A percentile compares a stretch with the other conserved stretches of the same genome.
phyloP scores from a whole-genome alignment of 1,140 invertebrate genomes.

The Pseudomyrmex gracilis region DNA sequence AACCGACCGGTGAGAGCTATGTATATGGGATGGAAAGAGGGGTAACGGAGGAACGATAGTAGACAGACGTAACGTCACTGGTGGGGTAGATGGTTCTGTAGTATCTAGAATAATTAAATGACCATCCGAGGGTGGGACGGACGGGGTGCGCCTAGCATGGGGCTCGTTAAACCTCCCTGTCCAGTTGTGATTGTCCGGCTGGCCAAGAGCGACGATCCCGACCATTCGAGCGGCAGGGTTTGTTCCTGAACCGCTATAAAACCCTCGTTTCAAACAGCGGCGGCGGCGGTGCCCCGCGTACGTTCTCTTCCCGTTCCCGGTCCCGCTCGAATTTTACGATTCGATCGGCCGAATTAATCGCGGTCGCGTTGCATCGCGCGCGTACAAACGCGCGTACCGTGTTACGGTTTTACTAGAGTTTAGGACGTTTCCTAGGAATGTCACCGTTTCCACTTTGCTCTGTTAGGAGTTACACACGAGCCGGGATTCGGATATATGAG shows the following conservation, averaged over 20 bases:
- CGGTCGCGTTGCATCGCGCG: conserved; percentile 32
- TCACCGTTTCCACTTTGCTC: conserved; percentile 23
- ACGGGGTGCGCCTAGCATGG: conserved; percentile 78
- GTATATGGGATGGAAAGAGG: conserved; percentile 38
- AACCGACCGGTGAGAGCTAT: conserved; percentile 57
- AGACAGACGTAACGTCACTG: conserved; percentile 29
- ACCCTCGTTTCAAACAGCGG: conserved; percentile 75
- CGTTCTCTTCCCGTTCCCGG: conserved; percentile 18
- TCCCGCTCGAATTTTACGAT: conserved; percentile 80
- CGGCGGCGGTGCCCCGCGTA: conserved; percentile 12
- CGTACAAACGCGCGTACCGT: conserved; percentile 42
- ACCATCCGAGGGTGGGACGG: conserved; percentile 81
- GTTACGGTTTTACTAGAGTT: conserved; percentile 65
- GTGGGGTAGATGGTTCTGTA: conserved; percentile 75
- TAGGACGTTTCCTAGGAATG: conserved; percentile 30
- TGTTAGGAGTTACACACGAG: conserved; percentile 11
- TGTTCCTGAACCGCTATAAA: conserved; percentile 83
- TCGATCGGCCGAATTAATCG: conserved; percentile 80
- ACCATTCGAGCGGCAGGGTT: conserved; percentile 78
- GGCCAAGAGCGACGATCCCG: conserved; percentile 73
- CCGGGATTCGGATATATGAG: conserved; percentile 20
- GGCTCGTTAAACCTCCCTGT: conserved; percentile 85
- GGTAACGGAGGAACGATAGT: conserved; percentile 50
- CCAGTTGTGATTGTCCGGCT: conserved; percentile 84
- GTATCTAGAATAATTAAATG: conserved; percentile 86